Evolutionary conservation across 2,797 vertebrate species (phyloP).

Genomic region (Pelobates cultripes): DNA sequence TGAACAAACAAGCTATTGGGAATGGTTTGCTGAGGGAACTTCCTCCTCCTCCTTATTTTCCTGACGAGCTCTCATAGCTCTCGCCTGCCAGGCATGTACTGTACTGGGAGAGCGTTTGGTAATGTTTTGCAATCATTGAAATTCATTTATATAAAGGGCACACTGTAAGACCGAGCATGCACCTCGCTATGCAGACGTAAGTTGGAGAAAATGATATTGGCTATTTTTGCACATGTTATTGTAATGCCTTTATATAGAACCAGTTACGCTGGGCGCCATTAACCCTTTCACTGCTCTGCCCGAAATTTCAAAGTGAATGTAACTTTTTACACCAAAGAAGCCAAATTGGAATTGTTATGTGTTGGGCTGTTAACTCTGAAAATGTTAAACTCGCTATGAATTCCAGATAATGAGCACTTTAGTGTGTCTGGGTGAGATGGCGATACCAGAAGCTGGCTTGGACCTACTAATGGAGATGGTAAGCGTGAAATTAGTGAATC

Average conservation of each 20-base stretch:
- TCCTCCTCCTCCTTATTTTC: conserved; percentile 29
- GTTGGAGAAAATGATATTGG: not conserved
- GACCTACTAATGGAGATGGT: too few relatives aligned
- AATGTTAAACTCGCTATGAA: too few relatives aligned
- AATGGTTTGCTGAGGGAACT: conserved; percentile 9
- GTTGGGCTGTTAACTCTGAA: too few relatives aligned
- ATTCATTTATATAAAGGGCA: conserved; percentile 36
- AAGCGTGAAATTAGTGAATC: too few relatives aligned
- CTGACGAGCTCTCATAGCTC: conserved; percentile 15
- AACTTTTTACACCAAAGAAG: too few relatives aligned
- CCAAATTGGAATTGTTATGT: too few relatives aligned
- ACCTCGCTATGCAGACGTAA: not conserved
- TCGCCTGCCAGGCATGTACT: conserved; percentile 39
- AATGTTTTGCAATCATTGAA: conserved; percentile 38
- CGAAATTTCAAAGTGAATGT: too few relatives aligned
- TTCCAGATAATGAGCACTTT: too few relatives aligned
- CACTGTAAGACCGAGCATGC: conserved; percentile 9
- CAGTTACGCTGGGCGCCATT: not conserved
- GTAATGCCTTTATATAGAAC: not conserved
- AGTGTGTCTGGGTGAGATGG: too few relatives aligned
- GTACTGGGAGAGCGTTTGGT: conserved; percentile 1
- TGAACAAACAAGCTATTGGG: conserved; percentile 40
- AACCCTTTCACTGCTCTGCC: not conserved
- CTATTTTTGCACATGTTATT: conserved; percentile 8
- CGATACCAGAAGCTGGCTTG: too few relatives aligned